Evolutionary conservation across 2,113 vertebrate genomes (phyloP).

Genomic region (Corynorhinus townsendii): DNA sequence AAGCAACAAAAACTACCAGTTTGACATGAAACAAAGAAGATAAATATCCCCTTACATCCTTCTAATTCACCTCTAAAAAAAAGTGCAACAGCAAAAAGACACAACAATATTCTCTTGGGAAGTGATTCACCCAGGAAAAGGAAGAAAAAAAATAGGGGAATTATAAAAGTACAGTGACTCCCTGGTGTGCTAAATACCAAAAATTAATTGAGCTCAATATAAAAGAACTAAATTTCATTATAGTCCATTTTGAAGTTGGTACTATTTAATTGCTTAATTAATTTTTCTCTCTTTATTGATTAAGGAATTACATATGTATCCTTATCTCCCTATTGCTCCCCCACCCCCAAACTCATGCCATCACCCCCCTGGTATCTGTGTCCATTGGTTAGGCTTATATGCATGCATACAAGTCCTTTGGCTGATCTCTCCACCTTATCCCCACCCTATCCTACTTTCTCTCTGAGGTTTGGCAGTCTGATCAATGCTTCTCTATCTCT

Average conservation of each 20-base stretch:
- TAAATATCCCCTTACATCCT: neutral
- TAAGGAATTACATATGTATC: too few species aligned
- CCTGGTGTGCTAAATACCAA: neutral
- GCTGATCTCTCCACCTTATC: too few species aligned
- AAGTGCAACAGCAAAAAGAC: too few species aligned
- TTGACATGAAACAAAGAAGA: neutral
- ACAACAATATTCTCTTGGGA: neutral
- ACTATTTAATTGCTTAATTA: neutral
- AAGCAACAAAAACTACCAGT: neutral
- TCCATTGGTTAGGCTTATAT: too few species aligned
- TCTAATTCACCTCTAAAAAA: neutral
- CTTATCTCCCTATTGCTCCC: too few species aligned
- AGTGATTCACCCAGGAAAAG: neutral
- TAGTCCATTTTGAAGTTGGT: neutral
- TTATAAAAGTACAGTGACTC: neutral
- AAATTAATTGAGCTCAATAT: neutral
- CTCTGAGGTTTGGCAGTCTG: too few species aligned
- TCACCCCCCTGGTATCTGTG: too few species aligned
- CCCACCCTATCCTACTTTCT: too few species aligned
- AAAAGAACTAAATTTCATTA: neutral
- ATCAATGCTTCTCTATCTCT: too few species aligned
- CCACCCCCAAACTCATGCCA: too few species aligned
- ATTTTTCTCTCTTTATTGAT: neutral
- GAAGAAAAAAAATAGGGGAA: neutral
- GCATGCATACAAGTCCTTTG: too few species aligned